These are phyloP conservation scores for Heliornis fulica DNA, from an alignment of 2,113 vertebrate species.

Conservation along the genomic window DNA sequence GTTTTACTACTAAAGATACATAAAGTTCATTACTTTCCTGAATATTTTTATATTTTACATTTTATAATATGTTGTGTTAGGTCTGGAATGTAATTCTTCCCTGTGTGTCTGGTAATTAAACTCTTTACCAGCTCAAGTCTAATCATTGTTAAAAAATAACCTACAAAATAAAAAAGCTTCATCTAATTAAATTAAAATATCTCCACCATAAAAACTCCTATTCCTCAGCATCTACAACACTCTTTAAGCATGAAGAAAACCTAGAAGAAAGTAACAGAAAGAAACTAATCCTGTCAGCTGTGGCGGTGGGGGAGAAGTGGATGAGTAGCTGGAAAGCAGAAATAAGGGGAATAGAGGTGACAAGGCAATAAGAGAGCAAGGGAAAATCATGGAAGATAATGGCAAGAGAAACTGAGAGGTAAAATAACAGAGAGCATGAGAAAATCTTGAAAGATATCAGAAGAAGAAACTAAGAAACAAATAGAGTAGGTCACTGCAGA, in stretches of 20 bases:
- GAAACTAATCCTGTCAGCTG: not conserved
- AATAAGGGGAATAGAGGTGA: not conserved
- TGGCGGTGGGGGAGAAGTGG: not conserved
- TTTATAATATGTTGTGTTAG: not conserved
- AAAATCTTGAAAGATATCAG: not conserved
- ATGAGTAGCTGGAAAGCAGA: not conserved
- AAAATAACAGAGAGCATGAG: not conserved
- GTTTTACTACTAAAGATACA: not conserved
- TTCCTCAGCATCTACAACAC: not conserved
- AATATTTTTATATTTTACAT: not conserved
- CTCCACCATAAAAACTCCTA: not conserved
- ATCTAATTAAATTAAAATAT: not conserved
- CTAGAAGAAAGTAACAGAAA: not conserved
- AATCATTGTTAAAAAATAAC: not conserved
- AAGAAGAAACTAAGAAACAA: not conserved
- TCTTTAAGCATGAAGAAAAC: accelerated
- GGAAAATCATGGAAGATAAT: not conserved
- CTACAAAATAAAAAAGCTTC: not conserved
- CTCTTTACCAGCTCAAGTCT: not conserved
- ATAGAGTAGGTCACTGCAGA: not conserved
- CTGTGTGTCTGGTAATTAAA: not conserved
- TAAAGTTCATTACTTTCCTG: not conserved
- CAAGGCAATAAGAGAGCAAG: not conserved
- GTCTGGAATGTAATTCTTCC: not conserved
- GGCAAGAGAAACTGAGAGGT: not conserved